Percentiles rank a stretch among this genome's conserved stretches.
Conservation (phyloP, 2,888 invertebrate species). For the Papilio elwesi region DNA sequence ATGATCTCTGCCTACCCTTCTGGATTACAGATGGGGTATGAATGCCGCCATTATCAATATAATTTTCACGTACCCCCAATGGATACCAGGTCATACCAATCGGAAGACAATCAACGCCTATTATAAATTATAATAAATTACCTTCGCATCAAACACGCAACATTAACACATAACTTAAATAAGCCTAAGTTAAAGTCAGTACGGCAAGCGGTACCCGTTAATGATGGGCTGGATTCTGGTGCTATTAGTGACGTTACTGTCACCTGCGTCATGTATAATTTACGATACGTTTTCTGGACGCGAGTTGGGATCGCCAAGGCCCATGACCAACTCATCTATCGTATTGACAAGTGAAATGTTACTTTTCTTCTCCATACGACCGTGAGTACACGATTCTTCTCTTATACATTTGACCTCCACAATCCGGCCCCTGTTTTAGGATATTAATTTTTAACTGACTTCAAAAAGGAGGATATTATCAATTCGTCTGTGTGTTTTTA, state of each 20-base stretch:
- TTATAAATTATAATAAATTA: no score
- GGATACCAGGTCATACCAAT: not conserved
- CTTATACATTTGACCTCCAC: not conserved
- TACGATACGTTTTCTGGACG: slow-evolving; percentile 7
- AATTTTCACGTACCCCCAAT: no score
- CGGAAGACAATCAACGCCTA: not conserved
- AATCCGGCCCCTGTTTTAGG: no score
- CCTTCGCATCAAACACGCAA: not conserved
- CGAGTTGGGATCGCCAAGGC: not conserved
- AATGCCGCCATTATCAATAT: no score
- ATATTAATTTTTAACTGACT: no score
- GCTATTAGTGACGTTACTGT: not conserved
- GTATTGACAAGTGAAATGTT: slow-evolving; percentile 3
- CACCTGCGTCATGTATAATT: not conserved
- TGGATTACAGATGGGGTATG: no score
- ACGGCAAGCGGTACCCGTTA: not conserved
- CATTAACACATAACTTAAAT: not conserved
- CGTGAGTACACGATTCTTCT: not conserved
- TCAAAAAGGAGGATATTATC: no score
- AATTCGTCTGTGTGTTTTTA: no score
- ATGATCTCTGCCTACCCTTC: no score
- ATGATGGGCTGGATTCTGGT: not conserved
- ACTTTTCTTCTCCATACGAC: not conserved
- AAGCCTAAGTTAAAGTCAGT: not conserved
- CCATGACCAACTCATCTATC: not conserved